Base-by-base conservation (phyloP, 1,140 invertebrate species). In the Gonioctena quinquepunctata region DNA sequence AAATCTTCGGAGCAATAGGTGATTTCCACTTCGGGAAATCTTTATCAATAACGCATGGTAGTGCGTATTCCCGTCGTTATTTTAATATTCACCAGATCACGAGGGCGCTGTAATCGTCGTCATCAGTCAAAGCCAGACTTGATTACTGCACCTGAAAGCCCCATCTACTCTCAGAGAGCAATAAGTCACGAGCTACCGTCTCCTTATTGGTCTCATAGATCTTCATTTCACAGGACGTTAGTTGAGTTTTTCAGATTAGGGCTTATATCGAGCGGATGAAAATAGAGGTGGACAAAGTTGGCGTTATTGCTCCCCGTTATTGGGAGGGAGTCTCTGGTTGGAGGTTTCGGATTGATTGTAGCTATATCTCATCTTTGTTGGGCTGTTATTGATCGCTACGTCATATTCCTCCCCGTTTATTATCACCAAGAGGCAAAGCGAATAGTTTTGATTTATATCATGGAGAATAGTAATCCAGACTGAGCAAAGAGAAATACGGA, bases 131-230 rank as follows among this genome's bases (percentile, higher is more conserved):
- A 27, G 60, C 25, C 60, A 11, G 13, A n/a, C 60, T 62, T 62
- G 60, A 62, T 62, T 62, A 62, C 60, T 62, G 60, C 27, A 62
- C 60, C 60, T 62, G 33, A 42, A 13, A 62, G 60, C 60, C 60
- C 8, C 33, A 62, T 62, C 33, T 18, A 33, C 33, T 48, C 33
- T 6, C 18, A 18, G n/a, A 5, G 60, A 54, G 27, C 33, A 62
- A 62, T 62, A 62, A 62, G 33, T 48, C 18, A 33, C 26, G 18
- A 48, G 26, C 18, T 22, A 62, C 18, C 13, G 27, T 59, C 28
- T 8, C 60, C 60, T 62, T 62, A 62, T 62, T 62, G 60, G 60
- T 48, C 19, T 62, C 60, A 62, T 62, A 62, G 60, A 62, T 62
- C 60, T 62, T 62, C 60, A 62, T 62, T 62, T 62, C 26, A 42